phyloP scores from a whole-genome alignment of 2,888 invertebrate genomes.

The Sesamia inferens region DNA sequence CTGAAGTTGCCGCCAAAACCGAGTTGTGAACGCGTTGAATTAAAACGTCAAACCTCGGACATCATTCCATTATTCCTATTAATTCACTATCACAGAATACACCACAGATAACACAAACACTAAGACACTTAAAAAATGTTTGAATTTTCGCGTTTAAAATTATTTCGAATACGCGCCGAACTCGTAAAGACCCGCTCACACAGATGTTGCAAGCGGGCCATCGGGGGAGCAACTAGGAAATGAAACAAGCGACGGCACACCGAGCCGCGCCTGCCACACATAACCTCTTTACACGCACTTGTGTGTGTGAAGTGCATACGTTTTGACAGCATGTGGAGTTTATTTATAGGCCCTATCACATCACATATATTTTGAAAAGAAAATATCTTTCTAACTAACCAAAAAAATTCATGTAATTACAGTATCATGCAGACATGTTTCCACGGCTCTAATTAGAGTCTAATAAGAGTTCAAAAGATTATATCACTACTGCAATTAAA shows the following conservation, averaged over 20 bases:
- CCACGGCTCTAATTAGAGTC: slow-evolving; percentile 47
- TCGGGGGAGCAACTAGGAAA: slow-evolving; percentile 88
- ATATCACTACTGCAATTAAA: slow-evolving; percentile 55
- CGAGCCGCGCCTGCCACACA: slow-evolving; percentile 71
- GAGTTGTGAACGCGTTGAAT: slow-evolving; percentile 66
- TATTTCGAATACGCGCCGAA: slow-evolving; percentile 84
- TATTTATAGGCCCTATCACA: slow-evolving; percentile 81
- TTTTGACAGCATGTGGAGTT: slow-evolving; percentile 81
- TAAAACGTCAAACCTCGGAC: slow-evolving; percentile 72
- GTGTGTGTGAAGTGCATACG: slow-evolving; percentile 79
- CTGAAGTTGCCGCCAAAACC: slow-evolving; percentile 65
- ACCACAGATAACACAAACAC: slow-evolving; percentile 62
- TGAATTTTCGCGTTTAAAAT: slow-evolving; percentile 51
- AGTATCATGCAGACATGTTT: slow-evolving; percentile 10
- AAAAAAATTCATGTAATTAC: slow-evolving; percentile 27
- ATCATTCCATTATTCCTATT: slow-evolving; percentile 68
- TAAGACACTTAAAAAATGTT: slow-evolving; percentile 55
- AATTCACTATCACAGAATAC: slow-evolving; percentile 67
- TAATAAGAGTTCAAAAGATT: slow-evolving; percentile 52
- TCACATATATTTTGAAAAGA: slow-evolving; percentile 44
- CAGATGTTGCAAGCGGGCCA: slow-evolving; percentile 88
- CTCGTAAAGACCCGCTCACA: slow-evolving; percentile 87
- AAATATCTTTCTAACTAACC: slow-evolving; percentile 15
- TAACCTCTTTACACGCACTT: slow-evolving; percentile 67
- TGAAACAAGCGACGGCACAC: slow-evolving; percentile 82